These are phyloP conservation scores for Coregonus sp. DNA, from an alignment of 2,797 vertebrate species.

Conservation along the genomic window DNA sequence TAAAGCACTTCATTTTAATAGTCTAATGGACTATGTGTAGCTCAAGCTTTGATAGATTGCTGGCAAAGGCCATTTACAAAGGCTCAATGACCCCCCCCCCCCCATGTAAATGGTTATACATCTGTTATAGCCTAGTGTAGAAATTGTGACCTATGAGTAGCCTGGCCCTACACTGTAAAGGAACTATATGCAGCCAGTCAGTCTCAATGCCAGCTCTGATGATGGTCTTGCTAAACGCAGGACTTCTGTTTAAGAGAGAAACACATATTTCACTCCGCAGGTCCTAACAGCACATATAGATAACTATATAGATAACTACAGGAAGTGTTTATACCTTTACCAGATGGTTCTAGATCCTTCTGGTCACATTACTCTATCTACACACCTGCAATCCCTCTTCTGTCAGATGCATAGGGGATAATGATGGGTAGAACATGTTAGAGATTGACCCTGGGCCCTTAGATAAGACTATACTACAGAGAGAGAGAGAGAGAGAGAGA, in stretches of 20 bases:
- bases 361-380: neutral
- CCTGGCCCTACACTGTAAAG: neutral
- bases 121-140: neutral
- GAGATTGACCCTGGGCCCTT: neutral
- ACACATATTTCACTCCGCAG: conserved; percentile 6
- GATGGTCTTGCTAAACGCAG: neutral
- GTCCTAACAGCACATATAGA: neutral
- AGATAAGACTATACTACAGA: neutral
- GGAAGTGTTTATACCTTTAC: conserved; percentile 4
- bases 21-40: too few relatives aligned
- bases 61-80: too few relatives aligned
- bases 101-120: neutral
- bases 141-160: neutral
- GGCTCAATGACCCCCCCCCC: too few relatives aligned
- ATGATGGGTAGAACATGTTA: neutral
- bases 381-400: neutral
- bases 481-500: neutral
- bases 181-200: neutral
- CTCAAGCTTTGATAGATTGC: too few relatives aligned
- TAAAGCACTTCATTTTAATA: too few relatives aligned
- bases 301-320: conserved; percentile 5
- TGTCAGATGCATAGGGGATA: neutral
- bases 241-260: conserved; percentile 7
- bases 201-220: neutral
- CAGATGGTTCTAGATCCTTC: neutral